Base-by-base conservation (phyloP, 2,888 invertebrate species). In the Dermolepida albohirtum region DNA sequence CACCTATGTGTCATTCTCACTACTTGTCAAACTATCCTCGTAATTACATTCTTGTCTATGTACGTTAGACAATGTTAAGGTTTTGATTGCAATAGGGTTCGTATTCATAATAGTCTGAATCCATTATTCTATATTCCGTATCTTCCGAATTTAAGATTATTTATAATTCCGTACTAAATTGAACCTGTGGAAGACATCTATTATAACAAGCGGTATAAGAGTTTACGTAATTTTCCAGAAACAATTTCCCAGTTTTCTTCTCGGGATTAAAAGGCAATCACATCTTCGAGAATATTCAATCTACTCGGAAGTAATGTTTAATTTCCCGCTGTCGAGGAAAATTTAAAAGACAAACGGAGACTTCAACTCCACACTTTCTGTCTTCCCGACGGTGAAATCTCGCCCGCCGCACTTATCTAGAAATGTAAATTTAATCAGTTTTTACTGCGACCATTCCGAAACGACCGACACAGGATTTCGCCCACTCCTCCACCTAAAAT, bases 371-470 rank as follows among this genome's bases (percentile, higher is more conserved):
- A 59, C 44, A 29, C 59, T n/a, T 43, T 29, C 29, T 59, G 54
- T 43, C n/a, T n/a, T n/a, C 27, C 59, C 14, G 27, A 59, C 59
- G 34, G 16, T 40, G 59, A 59, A 44, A 44, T 7, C 17, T 59
- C 59, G 29, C 22, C 4, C n/a, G 44, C 17, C 17, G 47, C 47
- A 47, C 14, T 47, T 47, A 47, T 47, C n/a, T 51, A 14, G 57
- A 66, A 66, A 66, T 66, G 66, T 55, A 66, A 66, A 57, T 66
- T 57, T 57, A 49, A 66, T 66, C 66, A 57, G 57, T 57, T 66
- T 57, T 66, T 59, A 59, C 59, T 43, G 59, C 44, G 43, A 44
- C 44, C 29, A 49, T 66, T 66, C 22, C 57, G 41, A 40, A 17
- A 39, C 29, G n/a, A 29, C 6, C 49, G 47, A 22, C 57, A 57